phyloP scores from a whole-genome alignment of 2,113 vertebrate species.

The Colius striatus region DNA sequence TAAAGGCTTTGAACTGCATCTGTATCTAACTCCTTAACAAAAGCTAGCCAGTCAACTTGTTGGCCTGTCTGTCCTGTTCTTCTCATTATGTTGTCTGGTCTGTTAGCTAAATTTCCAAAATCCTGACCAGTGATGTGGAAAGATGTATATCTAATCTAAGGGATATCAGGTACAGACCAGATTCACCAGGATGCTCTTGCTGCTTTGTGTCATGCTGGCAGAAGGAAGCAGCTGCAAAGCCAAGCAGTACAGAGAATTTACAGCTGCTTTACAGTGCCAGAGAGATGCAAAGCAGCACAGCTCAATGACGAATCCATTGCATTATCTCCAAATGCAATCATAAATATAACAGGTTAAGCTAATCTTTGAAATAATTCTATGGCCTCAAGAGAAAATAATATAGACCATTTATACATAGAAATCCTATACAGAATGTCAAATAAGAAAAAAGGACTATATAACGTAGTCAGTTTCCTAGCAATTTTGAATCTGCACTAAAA shows the following conservation, averaged over 20 bases:
- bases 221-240: not conserved
- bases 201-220: slow-evolving; percentile 45
- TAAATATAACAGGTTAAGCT: not conserved
- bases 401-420: not conserved
- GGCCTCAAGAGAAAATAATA: not conserved
- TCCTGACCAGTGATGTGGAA: not conserved
- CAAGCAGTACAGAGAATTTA: not conserved
- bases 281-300: not conserved
- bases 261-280: not conserved
- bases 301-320: not conserved
- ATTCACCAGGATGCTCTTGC: not conserved
- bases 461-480: not conserved
- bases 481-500: not conserved
- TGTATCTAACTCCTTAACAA: not conserved
- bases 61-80: not conserved
- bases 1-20: slow-evolving; percentile 29
- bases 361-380: not conserved
- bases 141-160: slow-evolving; percentile 2
- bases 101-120: not conserved
- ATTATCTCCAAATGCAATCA: slow-evolving; percentile 1
- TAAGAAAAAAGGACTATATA: not conserved
- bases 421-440: not conserved
- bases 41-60: not conserved
- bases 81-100: not conserved
- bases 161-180: not conserved